These are phyloP conservation scores for Lepidocyrtoides sp. DNA, from an alignment of 2,888 invertebrate species.

Conservation along the genomic window DNA sequence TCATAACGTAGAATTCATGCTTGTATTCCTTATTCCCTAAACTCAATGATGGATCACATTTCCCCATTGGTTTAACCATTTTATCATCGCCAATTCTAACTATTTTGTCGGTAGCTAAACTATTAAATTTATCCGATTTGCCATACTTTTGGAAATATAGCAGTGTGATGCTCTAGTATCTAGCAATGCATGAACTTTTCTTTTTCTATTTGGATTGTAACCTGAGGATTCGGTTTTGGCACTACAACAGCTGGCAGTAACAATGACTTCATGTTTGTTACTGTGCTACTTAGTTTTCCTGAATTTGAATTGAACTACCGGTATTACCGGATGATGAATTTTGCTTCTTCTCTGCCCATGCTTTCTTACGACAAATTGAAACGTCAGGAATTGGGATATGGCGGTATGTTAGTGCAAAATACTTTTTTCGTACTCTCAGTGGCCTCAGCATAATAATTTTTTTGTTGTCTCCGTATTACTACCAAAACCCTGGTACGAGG, in stretches of 20 bases:
- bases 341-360: background rate
- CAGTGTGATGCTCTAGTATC: background rate
- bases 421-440: background rate
- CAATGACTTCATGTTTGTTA: background rate
- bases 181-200: background rate
- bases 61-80: background rate
- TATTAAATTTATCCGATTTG: background rate
- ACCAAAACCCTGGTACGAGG: too few relatives aligned
- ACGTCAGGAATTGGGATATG: background rate
- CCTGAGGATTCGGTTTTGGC: slow-evolving; percentile 33
- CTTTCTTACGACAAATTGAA: background rate
- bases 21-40: background rate
- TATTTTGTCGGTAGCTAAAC: background rate
- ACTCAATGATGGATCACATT: background rate
- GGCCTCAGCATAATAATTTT: too few relatives aligned
- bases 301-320: too few relatives aligned
- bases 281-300: background rate
- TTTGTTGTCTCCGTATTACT: background rate
- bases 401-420: slow-evolving; percentile 31
- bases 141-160: background rate
- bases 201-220: background rate
- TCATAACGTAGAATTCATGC: background rate
- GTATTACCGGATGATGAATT: background rate
- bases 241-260: background rate
- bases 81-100: background rate